Percentiles rank a stretch among this genome's conserved stretches.
phyloP scores from a whole-genome alignment of 2,797 vertebrate genomes.

The Chaenodraco wilsoni region DNA sequence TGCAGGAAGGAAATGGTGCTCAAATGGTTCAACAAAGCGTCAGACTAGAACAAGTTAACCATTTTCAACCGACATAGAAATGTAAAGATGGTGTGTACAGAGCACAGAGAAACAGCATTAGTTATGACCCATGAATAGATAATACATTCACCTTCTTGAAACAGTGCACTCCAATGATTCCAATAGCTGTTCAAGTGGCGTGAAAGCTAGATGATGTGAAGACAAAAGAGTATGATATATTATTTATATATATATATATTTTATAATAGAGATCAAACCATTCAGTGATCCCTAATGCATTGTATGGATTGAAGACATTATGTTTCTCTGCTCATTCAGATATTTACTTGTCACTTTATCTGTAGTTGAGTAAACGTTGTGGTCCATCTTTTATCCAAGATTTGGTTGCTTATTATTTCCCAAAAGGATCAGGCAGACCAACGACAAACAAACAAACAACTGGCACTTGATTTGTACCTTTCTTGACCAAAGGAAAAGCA shows the following conservation, averaged over 20 bases:
- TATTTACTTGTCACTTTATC: background rate
- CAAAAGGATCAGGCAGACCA: background rate
- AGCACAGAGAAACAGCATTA: no score
- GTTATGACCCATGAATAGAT: background rate
- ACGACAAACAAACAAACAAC: background rate
- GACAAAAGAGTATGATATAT: background rate
- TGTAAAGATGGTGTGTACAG: background rate
- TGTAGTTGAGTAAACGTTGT: background rate
- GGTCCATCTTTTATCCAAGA: background rate
- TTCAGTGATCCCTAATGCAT: background rate
- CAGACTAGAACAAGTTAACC: background rate
- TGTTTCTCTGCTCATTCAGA: background rate
- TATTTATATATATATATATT: background rate
- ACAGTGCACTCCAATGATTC: background rate
- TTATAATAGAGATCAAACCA: background rate
- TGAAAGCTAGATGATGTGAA: background rate
- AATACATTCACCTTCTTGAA: background rate
- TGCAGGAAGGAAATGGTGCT: background rate
- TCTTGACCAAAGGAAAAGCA: conserved; percentile 6
- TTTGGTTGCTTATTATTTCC: background rate
- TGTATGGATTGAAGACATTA: background rate
- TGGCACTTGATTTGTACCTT: background rate
- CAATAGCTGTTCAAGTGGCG: background rate
- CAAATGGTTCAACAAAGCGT: background rate
- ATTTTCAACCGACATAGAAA: background rate